Conservation (phyloP, 2,888 invertebrate genomes). For the Cosmia trapezina region DNA sequence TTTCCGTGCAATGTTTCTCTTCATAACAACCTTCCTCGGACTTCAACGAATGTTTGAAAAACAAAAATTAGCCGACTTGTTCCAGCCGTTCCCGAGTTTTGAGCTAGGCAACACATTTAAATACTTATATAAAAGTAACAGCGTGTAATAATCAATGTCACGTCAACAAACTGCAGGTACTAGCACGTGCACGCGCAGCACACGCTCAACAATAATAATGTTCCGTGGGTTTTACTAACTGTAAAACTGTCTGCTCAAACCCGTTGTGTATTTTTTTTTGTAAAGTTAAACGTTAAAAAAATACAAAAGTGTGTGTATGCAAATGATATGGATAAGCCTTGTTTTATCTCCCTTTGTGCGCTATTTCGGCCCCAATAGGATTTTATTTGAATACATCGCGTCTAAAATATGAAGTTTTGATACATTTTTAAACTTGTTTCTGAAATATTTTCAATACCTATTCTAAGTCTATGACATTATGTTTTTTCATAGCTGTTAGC, state of each 20-base stretch:
- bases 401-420: conserved; percentile 11
- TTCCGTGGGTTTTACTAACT: conserved; percentile 8
- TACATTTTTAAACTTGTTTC: not conserved
- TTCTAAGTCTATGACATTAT: not conserved
- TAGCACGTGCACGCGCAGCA: not conserved
- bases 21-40: no score
- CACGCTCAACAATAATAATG: not conserved
- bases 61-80: no score
- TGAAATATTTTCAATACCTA: conserved; percentile 8
- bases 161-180: not conserved
- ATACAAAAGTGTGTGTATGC: conserved; percentile 25
- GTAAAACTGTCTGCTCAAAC: not conserved
- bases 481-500: not conserved
- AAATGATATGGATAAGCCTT: conserved; percentile 27
- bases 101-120: no score
- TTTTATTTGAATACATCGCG: conserved; percentile 30
- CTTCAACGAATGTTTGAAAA: no score
- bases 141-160: not conserved
- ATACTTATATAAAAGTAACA: not conserved
- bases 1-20: no score
- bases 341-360: conserved; percentile 43
- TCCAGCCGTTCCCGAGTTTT: no score
- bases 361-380: conserved; percentile 18
- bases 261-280: conserved; percentile 16
- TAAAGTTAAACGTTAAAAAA: conserved; percentile 18